Evolutionary conservation across 2,797 vertebrate genomes (phyloP).

Genomic region (Leptatherina wallacei): DNA sequence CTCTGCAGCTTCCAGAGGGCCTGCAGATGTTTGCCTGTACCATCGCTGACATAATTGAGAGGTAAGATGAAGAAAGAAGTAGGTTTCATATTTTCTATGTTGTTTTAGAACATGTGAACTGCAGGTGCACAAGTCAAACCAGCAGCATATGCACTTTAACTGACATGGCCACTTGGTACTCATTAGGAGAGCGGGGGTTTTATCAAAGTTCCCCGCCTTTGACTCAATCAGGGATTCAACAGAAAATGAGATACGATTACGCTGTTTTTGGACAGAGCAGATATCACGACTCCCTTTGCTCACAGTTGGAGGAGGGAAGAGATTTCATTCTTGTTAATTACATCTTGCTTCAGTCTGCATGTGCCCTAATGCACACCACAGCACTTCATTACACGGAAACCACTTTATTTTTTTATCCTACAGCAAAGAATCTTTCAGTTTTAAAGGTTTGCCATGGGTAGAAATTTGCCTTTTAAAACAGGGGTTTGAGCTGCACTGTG

Average conservation of each 20-base stretch:
- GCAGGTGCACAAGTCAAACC: slow-evolving; percentile 31
- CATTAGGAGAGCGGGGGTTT: slow-evolving; percentile 59
- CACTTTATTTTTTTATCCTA: slow-evolving; percentile 8
- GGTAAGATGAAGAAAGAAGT: slow-evolving; percentile 76
- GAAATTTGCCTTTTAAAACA: slow-evolving; percentile 29
- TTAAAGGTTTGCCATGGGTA: slow-evolving; percentile 32
- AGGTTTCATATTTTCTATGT: slow-evolving; percentile 2
- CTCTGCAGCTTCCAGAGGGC: slow-evolving; percentile 97
- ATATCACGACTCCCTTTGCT: slow-evolving; percentile 59
- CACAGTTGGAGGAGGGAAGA: slow-evolving; percentile 56
- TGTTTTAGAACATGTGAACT: slow-evolving; percentile 4
- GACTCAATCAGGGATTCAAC: slow-evolving; percentile 61
- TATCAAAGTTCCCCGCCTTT: slow-evolving; percentile 62
- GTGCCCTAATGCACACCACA: slow-evolving; percentile 47
- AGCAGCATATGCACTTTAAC: slow-evolving; percentile 28
- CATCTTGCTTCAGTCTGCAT: slow-evolving; percentile 60
- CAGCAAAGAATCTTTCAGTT: slow-evolving; percentile 26
- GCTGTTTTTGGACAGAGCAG: slow-evolving; percentile 43
- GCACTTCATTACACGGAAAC: slow-evolving; percentile 50
- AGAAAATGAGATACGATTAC: slow-evolving; percentile 70
- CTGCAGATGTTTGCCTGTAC: slow-evolving; percentile 97
- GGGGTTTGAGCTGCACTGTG: slow-evolving; percentile 13
- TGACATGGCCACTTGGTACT: slow-evolving; percentile 35
- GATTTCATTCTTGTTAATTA: slow-evolving; percentile 80
- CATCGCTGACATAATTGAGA: slow-evolving; percentile 94